Evolutionary conservation across 2,888 invertebrate species (phyloP).

Genomic region (Xestia sexstrigata): DNA sequence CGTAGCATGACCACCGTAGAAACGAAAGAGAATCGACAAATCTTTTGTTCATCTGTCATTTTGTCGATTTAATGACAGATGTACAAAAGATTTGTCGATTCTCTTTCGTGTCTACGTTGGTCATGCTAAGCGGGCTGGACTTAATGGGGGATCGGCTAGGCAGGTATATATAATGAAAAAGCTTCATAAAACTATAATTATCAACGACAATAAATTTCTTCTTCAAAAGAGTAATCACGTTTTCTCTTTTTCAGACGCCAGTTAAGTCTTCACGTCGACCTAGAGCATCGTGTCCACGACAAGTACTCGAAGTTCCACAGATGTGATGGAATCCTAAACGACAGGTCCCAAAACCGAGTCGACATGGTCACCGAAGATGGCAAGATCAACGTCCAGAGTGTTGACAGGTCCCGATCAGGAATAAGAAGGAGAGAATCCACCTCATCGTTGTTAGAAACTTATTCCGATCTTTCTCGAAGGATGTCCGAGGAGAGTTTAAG

Average conservation of each 20-base stretch:
- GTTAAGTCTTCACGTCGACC: constrained; percentile 79
- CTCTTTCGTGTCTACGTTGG: too few species aligned
- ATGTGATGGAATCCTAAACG: constrained; percentile 75
- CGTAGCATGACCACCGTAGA: too few species aligned
- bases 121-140: too few species aligned
- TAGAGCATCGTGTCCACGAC: constrained; percentile 77
- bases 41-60: too few species aligned
- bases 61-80: too few species aligned
- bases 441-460: constrained; percentile 48
- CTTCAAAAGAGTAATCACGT: background rate
- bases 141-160: too few species aligned
- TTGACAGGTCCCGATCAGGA: constrained; percentile 47
- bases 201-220: background rate
- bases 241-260: constrained; percentile 74
- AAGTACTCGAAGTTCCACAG: constrained; percentile 82
- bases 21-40: too few species aligned
- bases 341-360: constrained; percentile 43
- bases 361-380: constrained; percentile 69
- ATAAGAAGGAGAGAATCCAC: constrained; percentile 33
- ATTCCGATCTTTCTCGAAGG: constrained; percentile 57
- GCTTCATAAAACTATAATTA: too few species aligned
- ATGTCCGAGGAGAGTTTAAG: constrained; percentile 73
- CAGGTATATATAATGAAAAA: too few species aligned
- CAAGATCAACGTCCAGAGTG: constrained; percentile 68
- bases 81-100: too few species aligned